Evolutionary conservation across 2,797 vertebrate genomes (phyloP).

Genomic region (Enteromius unitaeniatus): DNA sequence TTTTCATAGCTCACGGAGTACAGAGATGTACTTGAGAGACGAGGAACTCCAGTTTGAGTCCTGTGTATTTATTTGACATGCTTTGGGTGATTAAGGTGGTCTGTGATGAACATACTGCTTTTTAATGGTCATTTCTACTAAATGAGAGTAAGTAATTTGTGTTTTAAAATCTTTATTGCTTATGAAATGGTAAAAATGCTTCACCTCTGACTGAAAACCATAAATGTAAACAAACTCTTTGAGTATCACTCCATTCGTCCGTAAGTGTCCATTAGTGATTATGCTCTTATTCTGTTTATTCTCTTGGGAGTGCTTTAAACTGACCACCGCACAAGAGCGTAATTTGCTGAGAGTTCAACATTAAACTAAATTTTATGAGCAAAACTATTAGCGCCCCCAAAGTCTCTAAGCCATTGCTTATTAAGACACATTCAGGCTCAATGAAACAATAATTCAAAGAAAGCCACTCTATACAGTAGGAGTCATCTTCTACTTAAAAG

Average conservation of each 20-base stretch:
- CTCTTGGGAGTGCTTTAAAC: not conserved
- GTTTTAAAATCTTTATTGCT: not conserved
- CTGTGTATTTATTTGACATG: not conserved
- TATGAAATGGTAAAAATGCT: not conserved
- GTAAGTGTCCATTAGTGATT: conserved; percentile 14
- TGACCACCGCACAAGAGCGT: not conserved
- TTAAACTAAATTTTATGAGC: conserved; percentile 1
- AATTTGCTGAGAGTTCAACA: conserved; percentile 8
- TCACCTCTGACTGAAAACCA: not conserved
- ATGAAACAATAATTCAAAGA: too few species aligned
- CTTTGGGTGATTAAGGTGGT: not conserved
- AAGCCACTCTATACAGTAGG: too few species aligned
- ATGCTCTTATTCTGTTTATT: not conserved
- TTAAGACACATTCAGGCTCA: not conserved
- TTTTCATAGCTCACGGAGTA: too few species aligned
- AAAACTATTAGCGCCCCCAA: not conserved
- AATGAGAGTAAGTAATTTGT: not conserved
- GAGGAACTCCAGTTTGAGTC: too few species aligned
- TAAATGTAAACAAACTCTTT: conserved; percentile 1
- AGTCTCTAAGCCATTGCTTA: not conserved
- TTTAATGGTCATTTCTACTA: not conserved
- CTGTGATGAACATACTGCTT: not conserved
- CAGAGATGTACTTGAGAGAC: too few species aligned
- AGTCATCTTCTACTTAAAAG: too few species aligned
- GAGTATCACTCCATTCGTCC: not conserved